Conservation (phyloP, 2,888 invertebrate genomes). For the Schizotus pectinicornis region DNA sequence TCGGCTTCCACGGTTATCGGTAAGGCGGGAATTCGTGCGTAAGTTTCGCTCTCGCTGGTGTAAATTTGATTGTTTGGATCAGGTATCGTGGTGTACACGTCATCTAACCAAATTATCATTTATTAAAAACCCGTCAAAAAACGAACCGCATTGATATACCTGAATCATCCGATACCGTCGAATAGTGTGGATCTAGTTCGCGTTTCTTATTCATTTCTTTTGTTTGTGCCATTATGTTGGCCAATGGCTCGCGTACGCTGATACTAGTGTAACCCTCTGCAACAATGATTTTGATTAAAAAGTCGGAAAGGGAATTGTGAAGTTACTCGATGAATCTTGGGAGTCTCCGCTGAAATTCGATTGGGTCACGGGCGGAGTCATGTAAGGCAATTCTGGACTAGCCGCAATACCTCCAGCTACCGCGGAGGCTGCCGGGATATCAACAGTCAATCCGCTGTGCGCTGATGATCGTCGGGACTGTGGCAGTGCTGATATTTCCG, state of each 20-base stretch:
- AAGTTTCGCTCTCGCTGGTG: conserved; percentile 83
- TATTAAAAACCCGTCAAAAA: background rate
- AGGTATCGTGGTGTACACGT: conserved; percentile 90
- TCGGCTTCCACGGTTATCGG: conserved; percentile 53
- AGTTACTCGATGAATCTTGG: conserved; percentile 83
- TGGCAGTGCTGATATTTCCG: conserved; percentile 59
- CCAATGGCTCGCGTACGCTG: conserved; percentile 87
- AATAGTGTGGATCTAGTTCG: conserved; percentile 74
- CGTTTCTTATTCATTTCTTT: conserved; percentile 57
- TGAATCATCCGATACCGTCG: conserved; percentile 91
- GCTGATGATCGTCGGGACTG: conserved; percentile 61
- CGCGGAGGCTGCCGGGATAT: conserved; percentile 86
- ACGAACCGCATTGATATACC: conserved; percentile 59
- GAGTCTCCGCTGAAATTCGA: conserved; percentile 87
- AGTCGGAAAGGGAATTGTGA: too few relatives aligned
- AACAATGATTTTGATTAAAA: conserved; percentile 30
- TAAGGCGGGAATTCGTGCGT: conserved; percentile 78
- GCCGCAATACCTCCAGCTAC: conserved; percentile 86
- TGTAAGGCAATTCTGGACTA: conserved; percentile 87
- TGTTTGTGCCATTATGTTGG: conserved; percentile 75
- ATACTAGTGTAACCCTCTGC: conserved; percentile 91
- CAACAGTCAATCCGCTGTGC: conserved; percentile 59
- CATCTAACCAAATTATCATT: conserved; percentile 63
- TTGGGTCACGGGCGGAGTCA: conserved; percentile 76
- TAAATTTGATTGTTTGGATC: conserved; percentile 73